phyloP scores from a whole-genome alignment of 2,797 vertebrate genomes.

The Kryptopterus vitreolus region DNA sequence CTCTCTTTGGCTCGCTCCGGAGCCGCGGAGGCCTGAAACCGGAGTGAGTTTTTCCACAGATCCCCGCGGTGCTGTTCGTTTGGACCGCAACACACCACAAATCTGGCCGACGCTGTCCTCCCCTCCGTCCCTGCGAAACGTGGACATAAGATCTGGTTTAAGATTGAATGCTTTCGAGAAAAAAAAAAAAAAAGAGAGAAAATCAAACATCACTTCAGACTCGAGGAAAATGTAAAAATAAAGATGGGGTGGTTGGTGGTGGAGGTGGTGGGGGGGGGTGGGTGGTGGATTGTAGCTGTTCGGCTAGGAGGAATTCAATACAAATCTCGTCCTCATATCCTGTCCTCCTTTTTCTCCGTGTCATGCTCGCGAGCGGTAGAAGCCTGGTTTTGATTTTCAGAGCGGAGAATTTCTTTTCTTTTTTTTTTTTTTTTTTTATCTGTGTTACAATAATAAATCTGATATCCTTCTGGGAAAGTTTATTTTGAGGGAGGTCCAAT shows the following conservation, averaged over 20 bases:
- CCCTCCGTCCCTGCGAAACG: constrained; percentile 53
- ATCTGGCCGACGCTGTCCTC: constrained; percentile 65
- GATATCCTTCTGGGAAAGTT: constrained; percentile 46
- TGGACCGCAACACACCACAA: constrained; percentile 72
- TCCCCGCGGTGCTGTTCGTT: constrained; percentile 74
- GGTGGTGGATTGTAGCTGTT: too few relatives aligned
- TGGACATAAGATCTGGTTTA: constrained; percentile 65
- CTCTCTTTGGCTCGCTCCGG: constrained; percentile 54
- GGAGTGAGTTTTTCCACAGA: constrained; percentile 70
- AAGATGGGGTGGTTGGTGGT: too few relatives aligned
- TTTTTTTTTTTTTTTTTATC: constrained; percentile 43
- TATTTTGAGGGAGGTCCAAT: constrained; percentile 48
- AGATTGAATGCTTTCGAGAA: constrained; percentile 67
- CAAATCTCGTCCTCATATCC: constrained; percentile 63
- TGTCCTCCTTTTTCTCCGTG: constrained; percentile 38
- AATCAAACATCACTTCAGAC: constrained; percentile 48
- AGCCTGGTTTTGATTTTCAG: constrained; percentile 46
- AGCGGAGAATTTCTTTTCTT: constrained; percentile 5
- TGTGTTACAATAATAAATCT: constrained; percentile 47
- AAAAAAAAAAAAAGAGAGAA: not conserved
- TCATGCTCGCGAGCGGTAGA: constrained; percentile 30
- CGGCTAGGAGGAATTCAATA: constrained; percentile 64
- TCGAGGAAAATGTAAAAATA: constrained; percentile 65
- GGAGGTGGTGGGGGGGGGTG: too few relatives aligned
- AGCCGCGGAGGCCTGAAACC: constrained; percentile 70